Evolutionary conservation across 2,113 vertebrate species (phyloP), one percentile per base, ranked within the genome.

Genomic region (Cynoglossus semilaevis): DNA sequence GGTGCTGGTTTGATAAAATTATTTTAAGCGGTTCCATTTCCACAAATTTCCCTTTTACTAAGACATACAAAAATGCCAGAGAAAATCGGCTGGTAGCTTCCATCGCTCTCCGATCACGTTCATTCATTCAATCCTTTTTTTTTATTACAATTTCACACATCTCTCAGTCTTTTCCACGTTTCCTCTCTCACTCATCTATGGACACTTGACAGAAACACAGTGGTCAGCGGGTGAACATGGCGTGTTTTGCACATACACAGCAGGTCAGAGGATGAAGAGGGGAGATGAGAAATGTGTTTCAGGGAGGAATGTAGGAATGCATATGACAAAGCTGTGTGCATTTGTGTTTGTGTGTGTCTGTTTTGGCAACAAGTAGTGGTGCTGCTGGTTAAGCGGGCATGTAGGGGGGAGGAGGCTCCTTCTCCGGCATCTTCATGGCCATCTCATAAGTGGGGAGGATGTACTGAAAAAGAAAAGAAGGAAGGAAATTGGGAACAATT

Each of bases 351-450:
- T 63, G 63, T 22, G 43, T 64, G 55, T 53, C 46, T 59, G 72
- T 63, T 62, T 78, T 71, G 63, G 77, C 57, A 76, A 77, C 40
- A 73, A 58, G 22, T 15, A n/a, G 76, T 9, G 34, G 76, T 70
- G 72, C 69, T 81, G 65, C 68, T 81, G 79, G 56, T 89, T 83
- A 92, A 67, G 90, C 90, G 1, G 90, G 90, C 89, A 91, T 91
- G 85, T 92, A 92, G 35, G 96, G 96, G 65, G 96, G 96, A 5
- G 95, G 97, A 0, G 95, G 94, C 46, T 92, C 92, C 79, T 93
- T 93, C 45, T 95, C 95, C 68, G 97, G 97, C 95, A 98, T 97
- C 90, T 97, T 99, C 91, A 98, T 91, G 1, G 97, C 95, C 95
- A 97, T 98, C 88, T 99, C 97, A 11, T 98, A 99, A 53, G 94